Evolutionary conservation across 2,797 vertebrate species (phyloP).

Genomic region (Poeciliopsis gracilis): DNA sequence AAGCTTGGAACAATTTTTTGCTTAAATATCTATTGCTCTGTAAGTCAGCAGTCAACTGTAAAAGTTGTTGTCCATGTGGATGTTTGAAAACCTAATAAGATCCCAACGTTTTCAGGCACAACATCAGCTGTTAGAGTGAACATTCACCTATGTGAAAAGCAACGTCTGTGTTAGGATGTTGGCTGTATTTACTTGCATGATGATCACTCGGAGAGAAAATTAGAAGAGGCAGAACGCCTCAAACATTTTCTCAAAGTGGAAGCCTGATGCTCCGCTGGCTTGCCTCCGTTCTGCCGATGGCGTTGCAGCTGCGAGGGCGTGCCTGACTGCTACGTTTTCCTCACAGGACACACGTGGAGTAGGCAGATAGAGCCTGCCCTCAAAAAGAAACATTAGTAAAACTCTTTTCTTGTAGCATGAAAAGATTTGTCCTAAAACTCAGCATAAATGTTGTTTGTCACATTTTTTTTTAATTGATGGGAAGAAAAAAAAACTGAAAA

Average conservation of each 20-base stretch:
- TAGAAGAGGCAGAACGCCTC: neutral
- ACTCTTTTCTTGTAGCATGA: neutral
- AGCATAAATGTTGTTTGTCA: neutral
- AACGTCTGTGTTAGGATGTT: neutral
- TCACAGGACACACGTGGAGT: neutral
- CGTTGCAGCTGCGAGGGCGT: neutral
- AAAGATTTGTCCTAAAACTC: neutral
- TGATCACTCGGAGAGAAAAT: neutral
- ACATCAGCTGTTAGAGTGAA: neutral
- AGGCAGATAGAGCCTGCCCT: neutral
- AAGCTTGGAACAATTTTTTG: slow-evolving; percentile 55
- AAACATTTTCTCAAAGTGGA: neutral
- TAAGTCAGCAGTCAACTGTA: slow-evolving; percentile 50
- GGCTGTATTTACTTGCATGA: neutral
- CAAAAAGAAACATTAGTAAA: neutral
- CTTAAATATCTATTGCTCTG: slow-evolving; percentile 46
- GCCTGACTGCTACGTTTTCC: neutral
- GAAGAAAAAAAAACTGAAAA: neutral
- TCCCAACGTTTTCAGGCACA: neutral
- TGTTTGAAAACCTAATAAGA: neutral
- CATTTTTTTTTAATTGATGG: neutral
- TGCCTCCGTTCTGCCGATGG: neutral
- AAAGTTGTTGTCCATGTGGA: slow-evolving; percentile 19
- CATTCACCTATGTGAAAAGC: neutral
- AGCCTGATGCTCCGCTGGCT: slow-evolving; percentile 4